These are phyloP conservation scores for Limnephilus auricula DNA, from an alignment of 2,888 invertebrate species.

Conservation along the genomic window DNA sequence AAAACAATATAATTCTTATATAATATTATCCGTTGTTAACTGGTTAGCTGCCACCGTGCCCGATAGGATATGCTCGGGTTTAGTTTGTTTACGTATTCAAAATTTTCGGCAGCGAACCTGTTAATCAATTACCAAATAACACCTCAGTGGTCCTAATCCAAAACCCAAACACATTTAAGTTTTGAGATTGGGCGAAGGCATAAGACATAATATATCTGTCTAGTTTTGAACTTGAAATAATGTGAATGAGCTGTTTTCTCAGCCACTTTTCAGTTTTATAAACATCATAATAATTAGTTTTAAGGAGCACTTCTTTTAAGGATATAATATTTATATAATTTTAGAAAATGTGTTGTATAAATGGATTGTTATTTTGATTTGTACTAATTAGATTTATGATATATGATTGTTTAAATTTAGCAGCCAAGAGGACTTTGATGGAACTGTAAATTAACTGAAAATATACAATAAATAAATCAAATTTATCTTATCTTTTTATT, in stretches of 20 bases:
- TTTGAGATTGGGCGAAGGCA: neutral
- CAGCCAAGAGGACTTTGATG: neutral
- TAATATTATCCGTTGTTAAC: neutral
- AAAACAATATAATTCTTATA: too few species aligned
- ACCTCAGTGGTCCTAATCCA: neutral
- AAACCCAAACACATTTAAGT: neutral
- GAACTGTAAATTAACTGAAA: neutral
- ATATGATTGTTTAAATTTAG: neutral
- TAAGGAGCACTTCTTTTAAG: neutral
- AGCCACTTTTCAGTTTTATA: neutral
- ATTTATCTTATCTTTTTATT: neutral
- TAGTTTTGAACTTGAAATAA: neutral
- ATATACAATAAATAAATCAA: neutral
- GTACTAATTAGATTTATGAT: neutral
- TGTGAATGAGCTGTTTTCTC: too few species aligned
- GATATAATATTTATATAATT: neutral
- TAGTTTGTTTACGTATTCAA: too few species aligned
- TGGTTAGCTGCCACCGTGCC: too few species aligned
- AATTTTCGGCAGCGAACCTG: too few species aligned
- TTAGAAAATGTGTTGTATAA: neutral
- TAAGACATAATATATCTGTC: neutral
- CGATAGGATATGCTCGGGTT: too few species aligned
- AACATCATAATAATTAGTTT: neutral
- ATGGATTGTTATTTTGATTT: neutral
- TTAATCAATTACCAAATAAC: too few species aligned